A percentile compares a stretch with the other conserved stretches of the same genome.
Conservation (phyloP, 2,113 vertebrate species). For the Orthochromis malagaraziensis region DNA sequence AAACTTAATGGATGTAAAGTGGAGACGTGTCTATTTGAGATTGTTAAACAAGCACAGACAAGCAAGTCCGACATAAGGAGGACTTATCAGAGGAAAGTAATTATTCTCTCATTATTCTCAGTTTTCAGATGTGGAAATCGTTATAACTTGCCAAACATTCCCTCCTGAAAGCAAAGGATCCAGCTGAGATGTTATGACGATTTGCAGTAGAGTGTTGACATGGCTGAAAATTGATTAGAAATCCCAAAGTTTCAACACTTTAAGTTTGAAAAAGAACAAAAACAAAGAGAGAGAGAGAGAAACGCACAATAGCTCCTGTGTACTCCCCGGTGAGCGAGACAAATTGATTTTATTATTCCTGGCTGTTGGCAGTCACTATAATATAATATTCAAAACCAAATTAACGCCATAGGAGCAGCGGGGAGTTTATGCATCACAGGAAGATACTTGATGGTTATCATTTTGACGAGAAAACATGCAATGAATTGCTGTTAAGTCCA, state of each 20-base stretch:
- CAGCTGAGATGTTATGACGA: slow-evolving; percentile 7
- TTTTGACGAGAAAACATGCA: slow-evolving; percentile 20
- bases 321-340: slow-evolving; percentile 70
- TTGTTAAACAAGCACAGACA: slow-evolving; percentile 2
- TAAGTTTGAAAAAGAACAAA: neutral
- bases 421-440: slow-evolving; percentile 37
- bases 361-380: slow-evolving; percentile 38
- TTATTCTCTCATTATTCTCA: slow-evolving; percentile 21
- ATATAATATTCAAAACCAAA: slow-evolving; percentile 51
- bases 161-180: neutral
- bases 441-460: slow-evolving; percentile 34
- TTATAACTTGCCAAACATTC: neutral
- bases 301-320: neutral
- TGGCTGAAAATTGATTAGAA: slow-evolving; percentile 34
- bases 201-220: slow-evolving; percentile 18
- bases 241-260: slow-evolving; percentile 3
- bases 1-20: neutral
- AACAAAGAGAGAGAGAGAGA: neutral
- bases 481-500: neutral
- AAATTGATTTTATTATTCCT: slow-evolving; percentile 71
- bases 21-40: neutral
- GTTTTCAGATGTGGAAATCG: neutral
- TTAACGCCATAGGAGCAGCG: slow-evolving; percentile 24
- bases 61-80: neutral
- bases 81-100: slow-evolving; percentile 6